These are phyloP conservation scores for Pachyuromys duprasi DNA, from an alignment of 2,797 vertebrate genomes.

Conservation along the genomic window DNA sequence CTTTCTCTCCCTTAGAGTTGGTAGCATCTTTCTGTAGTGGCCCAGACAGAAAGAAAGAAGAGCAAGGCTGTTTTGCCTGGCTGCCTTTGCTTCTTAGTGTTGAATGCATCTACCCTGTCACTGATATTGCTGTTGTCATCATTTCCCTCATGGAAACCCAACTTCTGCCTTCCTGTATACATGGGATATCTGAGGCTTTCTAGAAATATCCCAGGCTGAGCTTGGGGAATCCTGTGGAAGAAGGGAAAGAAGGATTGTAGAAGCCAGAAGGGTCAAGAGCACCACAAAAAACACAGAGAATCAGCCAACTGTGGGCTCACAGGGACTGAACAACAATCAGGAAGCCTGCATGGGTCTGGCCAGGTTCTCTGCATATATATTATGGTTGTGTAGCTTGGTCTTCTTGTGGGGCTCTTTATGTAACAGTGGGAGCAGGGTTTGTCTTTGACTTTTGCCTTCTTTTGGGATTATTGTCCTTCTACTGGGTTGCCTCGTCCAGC, in stretches of 20 bases:
- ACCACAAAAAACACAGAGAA: not conserved
- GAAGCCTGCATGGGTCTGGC: not conserved
- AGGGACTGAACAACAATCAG: not conserved
- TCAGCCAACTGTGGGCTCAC: not conserved
- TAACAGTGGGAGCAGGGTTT: not conserved
- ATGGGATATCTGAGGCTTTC: not conserved
- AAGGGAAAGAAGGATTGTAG: not conserved
- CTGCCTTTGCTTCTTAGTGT: not conserved
- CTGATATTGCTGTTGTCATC: not conserved
- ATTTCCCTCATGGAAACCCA: not conserved
- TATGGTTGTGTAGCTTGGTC: not conserved
- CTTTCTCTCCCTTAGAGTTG: not conserved
- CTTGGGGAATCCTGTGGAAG: not conserved
- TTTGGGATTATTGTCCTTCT: not conserved
- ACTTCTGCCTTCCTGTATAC: not conserved
- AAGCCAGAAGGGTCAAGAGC: not conserved
- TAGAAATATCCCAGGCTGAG: not conserved
- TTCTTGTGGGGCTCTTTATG: not conserved
- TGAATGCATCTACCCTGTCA: not conserved
- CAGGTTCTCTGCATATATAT: not conserved
- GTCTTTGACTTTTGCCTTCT: not conserved
- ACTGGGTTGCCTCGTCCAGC: not conserved
- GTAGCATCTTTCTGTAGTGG: too few relatives aligned
- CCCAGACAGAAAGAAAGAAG: not conserved
- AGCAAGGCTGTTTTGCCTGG: not conserved